These are phyloP conservation scores for Hystrix brachyura DNA, from an alignment of 2,113 vertebrate species.

Conservation along the genomic window DNA sequence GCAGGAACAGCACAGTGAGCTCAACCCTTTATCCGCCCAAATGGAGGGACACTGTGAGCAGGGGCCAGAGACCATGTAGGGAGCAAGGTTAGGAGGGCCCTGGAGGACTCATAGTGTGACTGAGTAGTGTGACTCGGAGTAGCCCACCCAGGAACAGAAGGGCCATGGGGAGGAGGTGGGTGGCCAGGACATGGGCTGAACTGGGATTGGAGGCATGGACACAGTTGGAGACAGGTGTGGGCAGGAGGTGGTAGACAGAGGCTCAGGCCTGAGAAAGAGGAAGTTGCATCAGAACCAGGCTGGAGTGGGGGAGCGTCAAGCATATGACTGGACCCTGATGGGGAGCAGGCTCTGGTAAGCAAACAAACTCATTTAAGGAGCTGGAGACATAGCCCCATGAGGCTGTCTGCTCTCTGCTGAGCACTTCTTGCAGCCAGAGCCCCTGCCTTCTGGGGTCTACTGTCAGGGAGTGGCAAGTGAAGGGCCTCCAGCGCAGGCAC, in stretches of 20 bases:
- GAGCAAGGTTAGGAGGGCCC: fast-evolving
- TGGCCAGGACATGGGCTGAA: background rate
- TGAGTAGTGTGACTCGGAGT: background rate
- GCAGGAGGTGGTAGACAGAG: background rate
- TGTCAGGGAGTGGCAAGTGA: fast-evolving
- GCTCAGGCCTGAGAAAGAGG: background rate
- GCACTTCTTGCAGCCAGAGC: background rate
- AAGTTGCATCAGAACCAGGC: background rate
- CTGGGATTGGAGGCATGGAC: background rate
- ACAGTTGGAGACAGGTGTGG: background rate
- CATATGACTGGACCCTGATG: background rate
- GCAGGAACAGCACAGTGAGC: too few species aligned
- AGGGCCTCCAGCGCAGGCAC: background rate
- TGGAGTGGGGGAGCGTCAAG: background rate
- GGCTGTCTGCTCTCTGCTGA: fast-evolving
- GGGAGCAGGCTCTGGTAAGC: background rate
- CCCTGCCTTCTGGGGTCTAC: background rate
- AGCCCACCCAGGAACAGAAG: background rate
- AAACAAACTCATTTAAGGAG: background rate
- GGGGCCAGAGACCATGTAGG: background rate
- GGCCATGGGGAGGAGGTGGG: background rate
- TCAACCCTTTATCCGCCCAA: too few species aligned
- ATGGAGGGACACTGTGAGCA: too few species aligned
- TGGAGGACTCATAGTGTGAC: background rate
- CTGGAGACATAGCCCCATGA: background rate